phyloP scores from a whole-genome alignment of 2,888 invertebrate species.

The Ypsolopha scabrella region DNA sequence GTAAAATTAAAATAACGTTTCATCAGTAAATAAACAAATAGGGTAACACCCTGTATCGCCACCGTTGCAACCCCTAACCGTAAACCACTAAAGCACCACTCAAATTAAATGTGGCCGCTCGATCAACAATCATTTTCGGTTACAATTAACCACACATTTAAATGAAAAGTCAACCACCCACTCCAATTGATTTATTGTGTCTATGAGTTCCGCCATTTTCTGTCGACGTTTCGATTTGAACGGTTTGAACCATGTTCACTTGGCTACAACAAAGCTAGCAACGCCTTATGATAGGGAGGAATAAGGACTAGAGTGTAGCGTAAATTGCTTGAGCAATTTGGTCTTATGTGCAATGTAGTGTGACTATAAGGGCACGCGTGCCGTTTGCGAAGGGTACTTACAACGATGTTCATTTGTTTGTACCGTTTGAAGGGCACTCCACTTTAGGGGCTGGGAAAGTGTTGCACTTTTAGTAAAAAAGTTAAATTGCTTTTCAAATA shows the following conservation, averaged over 20 bases:
- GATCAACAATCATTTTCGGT: constrained; percentile 71
- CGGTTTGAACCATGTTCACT: not conserved
- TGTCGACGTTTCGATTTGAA: constrained; percentile 19
- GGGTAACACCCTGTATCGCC: constrained; percentile 32
- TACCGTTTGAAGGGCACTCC: constrained; percentile 48
- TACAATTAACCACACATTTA: constrained; percentile 71
- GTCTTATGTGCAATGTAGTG: constrained; percentile 3
- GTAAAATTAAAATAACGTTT: not conserved
- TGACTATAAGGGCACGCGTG: constrained; percentile 41
- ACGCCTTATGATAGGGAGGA: not conserved
- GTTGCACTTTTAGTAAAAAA: constrained; percentile 61
- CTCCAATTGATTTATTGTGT: constrained; percentile 69
- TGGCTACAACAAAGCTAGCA: not conserved
- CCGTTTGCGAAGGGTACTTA: constrained; percentile 32
- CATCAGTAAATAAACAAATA: not conserved
- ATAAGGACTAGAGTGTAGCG: not conserved
- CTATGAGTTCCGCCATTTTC: constrained; percentile 64
- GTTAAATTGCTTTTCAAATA: constrained; percentile 50
- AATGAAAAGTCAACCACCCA: constrained; percentile 72
- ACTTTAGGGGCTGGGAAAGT: constrained; percentile 55
- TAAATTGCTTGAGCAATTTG: not conserved
- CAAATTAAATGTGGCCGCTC: constrained; percentile 66
- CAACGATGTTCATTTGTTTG: constrained; percentile 66
- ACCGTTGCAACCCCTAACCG: constrained; percentile 36
- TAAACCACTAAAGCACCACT: constrained; percentile 54